Evolutionary conservation across 1,140 invertebrate species (phyloP).

Genomic region (Bilobella aurantiaca): DNA sequence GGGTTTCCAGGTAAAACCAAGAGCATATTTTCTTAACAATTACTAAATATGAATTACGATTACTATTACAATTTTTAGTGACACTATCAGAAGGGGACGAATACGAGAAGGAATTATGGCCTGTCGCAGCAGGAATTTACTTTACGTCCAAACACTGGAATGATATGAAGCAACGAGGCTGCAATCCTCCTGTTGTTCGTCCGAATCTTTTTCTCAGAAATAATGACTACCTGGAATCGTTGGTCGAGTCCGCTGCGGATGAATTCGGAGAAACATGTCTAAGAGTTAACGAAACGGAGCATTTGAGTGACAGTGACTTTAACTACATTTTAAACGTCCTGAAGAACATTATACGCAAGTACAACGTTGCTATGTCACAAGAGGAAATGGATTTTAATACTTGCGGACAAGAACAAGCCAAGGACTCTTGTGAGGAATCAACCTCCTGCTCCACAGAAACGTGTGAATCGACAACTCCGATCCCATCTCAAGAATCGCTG

Average conservation of each 20-base stretch:
- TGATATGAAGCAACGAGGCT: not conserved
- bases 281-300: not conserved
- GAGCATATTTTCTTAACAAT: not conserved
- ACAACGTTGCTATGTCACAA: not conserved
- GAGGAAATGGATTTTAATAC: not conserved
- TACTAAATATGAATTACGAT: not conserved
- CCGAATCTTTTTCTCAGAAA: not conserved
- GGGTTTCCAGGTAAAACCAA: not conserved
- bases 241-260: not conserved
- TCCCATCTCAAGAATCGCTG: not conserved
- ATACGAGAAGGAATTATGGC: not conserved
- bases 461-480: not conserved
- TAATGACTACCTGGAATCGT: not conserved
- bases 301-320: not conserved
- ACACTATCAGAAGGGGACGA: not conserved
- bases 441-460: not conserved
- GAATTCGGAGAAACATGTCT: not conserved
- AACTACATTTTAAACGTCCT: not conserved
- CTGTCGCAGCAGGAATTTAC: not conserved
- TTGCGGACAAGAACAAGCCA: not conserved
- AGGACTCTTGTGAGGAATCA: not conserved
- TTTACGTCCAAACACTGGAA: not conserved
- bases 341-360: not conserved
- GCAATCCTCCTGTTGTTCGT: not conserved
- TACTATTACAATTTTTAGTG: conserved; percentile 7